A percentile compares a stretch with the other conserved stretches of the same genome.
Evolutionary conservation across 1,140 invertebrate species (phyloP).

Genomic region (Temnothorax curvispinosus): DNA sequence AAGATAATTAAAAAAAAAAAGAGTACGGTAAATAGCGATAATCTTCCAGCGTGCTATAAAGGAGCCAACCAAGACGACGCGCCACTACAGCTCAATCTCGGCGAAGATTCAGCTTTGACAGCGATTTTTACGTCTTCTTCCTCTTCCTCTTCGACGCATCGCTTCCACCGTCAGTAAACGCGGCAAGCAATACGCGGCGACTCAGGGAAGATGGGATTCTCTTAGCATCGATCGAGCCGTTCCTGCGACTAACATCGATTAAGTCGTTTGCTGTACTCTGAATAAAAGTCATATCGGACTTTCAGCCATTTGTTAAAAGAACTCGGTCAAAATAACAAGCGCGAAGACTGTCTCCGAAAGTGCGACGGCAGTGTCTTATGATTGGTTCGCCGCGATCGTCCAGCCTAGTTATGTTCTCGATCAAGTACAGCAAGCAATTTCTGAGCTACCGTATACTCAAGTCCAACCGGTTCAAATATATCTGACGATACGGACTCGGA

Average conservation of each 20-base stretch:
- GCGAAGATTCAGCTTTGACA: constrained; percentile 7
- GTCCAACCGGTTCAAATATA: constrained; percentile 85
- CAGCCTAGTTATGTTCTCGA: constrained; percentile 84
- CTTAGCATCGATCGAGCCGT: constrained; percentile 19
- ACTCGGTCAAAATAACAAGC: constrained; percentile 9
- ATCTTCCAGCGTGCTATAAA: not conserved
- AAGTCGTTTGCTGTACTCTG: not conserved
- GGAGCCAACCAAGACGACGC: not conserved
- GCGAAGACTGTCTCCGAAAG: not conserved
- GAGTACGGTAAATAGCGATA: constrained; percentile 12
- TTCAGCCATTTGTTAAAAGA: not conserved
- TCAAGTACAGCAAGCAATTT: constrained; percentile 86
- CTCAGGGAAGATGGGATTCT: constrained; percentile 43
- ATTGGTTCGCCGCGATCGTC: constrained; percentile 38
- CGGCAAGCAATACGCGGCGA: not conserved
- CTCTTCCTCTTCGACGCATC: constrained; percentile 1
- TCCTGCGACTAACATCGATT: not conserved
- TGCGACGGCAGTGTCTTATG: constrained; percentile 52
- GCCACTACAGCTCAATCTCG: not conserved
- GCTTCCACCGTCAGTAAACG: not conserved
- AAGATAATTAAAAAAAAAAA: not conserved
- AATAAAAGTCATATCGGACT: not conserved
- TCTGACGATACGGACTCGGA: constrained; percentile 86
- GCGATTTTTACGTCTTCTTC: not conserved
- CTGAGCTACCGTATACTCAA: constrained; percentile 86